These are phyloP conservation scores for Prionchulus punctatus DNA, from an alignment of 2,888 invertebrate species.

Conservation along the genomic window DNA sequence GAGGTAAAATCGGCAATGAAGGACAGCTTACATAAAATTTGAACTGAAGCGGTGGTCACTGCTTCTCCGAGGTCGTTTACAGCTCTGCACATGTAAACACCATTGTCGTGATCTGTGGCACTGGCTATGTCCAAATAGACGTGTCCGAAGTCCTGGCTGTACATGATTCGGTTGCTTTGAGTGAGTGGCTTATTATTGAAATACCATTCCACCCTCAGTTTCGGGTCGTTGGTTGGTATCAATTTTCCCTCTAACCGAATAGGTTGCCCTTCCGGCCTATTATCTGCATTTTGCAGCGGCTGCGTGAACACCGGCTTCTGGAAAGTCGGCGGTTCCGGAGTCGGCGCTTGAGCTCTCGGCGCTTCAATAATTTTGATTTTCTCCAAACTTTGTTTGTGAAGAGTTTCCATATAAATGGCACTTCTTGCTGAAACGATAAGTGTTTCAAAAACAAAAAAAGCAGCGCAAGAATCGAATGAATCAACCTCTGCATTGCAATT, in stretches of 20 bases:
- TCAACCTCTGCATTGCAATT: conserved; percentile 22
- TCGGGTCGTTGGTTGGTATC: conserved; percentile 81
- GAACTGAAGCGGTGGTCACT: conserved; percentile 83
- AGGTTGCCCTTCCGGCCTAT: conserved; percentile 68
- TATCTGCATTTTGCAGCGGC: conserved; percentile 73
- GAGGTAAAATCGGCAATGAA: background rate
- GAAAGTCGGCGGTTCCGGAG: conserved; percentile 57
- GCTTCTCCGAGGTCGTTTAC: conserved; percentile 81
- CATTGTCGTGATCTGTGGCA: conserved; percentile 55
- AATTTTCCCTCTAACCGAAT: conserved; percentile 82
- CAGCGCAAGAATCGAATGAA: no score
- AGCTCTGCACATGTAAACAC: conserved; percentile 84
- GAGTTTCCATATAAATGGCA: conserved; percentile 62
- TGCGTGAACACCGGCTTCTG: conserved; percentile 87
- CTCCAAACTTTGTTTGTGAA: conserved; percentile 74
- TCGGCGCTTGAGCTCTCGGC: conserved; percentile 42
- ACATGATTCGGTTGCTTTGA: conserved; percentile 34
- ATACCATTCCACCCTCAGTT: conserved; percentile 40
- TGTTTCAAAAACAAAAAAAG: no score
- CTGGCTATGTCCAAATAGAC: conserved; percentile 50
- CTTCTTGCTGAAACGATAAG: conserved; percentile 9
- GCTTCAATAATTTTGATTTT: conserved; percentile 71
- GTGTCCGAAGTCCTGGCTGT: conserved; percentile 72
- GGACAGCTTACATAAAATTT: conserved; percentile 52
- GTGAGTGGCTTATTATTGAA: conserved; percentile 26